Percentiles rank a stretch among this genome's conserved stretches.
Evolutionary conservation across 2,113 vertebrate genomes (phyloP).

Genomic region (Colius striatus): DNA sequence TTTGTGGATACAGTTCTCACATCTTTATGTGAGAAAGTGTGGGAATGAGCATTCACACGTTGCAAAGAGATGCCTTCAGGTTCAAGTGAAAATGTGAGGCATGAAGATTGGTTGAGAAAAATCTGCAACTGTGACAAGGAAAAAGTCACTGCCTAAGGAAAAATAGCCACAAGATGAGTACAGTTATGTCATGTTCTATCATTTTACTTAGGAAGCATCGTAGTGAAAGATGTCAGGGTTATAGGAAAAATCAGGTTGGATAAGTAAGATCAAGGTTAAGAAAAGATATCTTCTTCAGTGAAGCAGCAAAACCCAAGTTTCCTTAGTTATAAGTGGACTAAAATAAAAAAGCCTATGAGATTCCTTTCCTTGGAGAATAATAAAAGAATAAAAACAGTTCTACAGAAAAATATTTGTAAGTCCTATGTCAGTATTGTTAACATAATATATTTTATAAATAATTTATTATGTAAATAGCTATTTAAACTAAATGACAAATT

Average conservation of each 20-base stretch:
- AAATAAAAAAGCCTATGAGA: background rate
- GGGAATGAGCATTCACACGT: background rate
- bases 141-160: background rate
- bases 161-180: background rate
- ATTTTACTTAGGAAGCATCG: background rate
- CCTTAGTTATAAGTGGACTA: background rate
- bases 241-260: background rate
- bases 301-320: background rate
- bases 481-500: constrained; percentile 14
- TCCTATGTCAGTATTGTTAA: background rate
- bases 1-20: background rate
- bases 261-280: background rate
- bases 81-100: background rate
- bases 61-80: background rate
- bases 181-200: background rate
- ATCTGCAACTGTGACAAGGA: background rate
- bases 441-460: background rate
- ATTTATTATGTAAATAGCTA: background rate
- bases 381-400: background rate
- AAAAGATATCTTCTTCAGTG: background rate
- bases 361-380: background rate
- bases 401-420: background rate
- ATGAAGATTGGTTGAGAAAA: background rate
- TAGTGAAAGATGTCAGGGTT: background rate
- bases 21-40: background rate